phyloP scores from a whole-genome alignment of 2,797 vertebrate species.

The Cuculus canorus region DNA sequence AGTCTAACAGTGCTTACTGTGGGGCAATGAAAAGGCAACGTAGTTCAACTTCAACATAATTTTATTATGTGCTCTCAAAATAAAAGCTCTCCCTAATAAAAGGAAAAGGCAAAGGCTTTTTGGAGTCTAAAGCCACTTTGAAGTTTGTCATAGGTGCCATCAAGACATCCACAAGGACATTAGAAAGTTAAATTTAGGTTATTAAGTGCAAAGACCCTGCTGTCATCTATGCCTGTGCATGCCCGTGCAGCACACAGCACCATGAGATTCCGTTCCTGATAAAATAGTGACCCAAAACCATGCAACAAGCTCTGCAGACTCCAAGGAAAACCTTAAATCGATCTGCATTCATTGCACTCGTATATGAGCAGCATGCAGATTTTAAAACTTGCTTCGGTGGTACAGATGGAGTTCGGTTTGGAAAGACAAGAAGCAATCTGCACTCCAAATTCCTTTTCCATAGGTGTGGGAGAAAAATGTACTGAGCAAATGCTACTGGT shows the following conservation, averaged over 20 bases:
- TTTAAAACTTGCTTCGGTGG: background rate
- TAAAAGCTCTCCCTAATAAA: background rate
- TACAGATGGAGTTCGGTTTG: conserved; percentile 46
- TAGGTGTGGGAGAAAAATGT: conserved; percentile 37
- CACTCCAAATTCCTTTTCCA: background rate
- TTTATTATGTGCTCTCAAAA: fast-evolving
- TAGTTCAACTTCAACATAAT: fast-evolving
- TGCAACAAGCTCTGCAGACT: background rate
- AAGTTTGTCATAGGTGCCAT: background rate
- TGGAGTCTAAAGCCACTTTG: background rate
- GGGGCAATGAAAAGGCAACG: background rate
- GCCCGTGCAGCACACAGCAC: fast-evolving
- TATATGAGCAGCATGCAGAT: background rate
- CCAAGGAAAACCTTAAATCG: background rate
- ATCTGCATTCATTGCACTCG: background rate
- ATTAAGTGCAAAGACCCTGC: background rate
- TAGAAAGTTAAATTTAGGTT: background rate
- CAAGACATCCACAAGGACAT: background rate
- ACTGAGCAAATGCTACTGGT: background rate
- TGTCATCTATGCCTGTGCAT: background rate
- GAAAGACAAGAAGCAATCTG: conserved; percentile 50
- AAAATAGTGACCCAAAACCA: background rate
- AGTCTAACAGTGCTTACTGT: background rate
- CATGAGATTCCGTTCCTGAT: background rate
- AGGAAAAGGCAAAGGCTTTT: background rate